Evolutionary conservation across 2,888 invertebrate genomes (phyloP).

Genomic region (Conchocele bisecta): DNA sequence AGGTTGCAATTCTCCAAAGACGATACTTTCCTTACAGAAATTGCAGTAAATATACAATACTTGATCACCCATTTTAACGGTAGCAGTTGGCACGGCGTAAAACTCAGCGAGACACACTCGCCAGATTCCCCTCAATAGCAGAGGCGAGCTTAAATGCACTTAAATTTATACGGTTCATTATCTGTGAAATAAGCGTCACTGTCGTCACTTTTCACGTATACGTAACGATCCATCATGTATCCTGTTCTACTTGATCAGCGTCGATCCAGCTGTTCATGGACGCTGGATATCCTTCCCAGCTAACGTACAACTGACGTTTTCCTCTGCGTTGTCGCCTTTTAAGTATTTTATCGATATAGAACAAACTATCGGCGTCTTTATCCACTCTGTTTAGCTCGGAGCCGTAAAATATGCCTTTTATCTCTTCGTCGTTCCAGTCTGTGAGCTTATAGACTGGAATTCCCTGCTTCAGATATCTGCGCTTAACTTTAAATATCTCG

Average conservation of each 20-base stretch:
- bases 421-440: neutral
- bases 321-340: neutral
- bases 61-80: neutral
- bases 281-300: neutral
- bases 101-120: neutral
- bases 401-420: conserved; percentile 8
- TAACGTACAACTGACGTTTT: neutral
- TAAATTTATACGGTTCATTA: conserved; percentile 9
- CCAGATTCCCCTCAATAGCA: conserved; percentile 7
- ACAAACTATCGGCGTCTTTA: neutral
- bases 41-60: conserved; percentile 2
- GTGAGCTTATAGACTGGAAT: neutral
- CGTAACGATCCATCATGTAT: neutral
- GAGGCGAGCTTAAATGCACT: neutral
- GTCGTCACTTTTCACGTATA: conserved; percentile 3
- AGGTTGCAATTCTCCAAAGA: conserved; percentile 1
- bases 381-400: conserved; percentile 9
- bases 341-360: neutral
- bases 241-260: neutral
- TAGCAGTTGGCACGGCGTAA: neutral
- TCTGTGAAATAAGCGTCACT: conserved; percentile 5
- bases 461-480: neutral
- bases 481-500: conserved; percentile 8
- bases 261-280: neutral
- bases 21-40: conserved; percentile 10